A percentile compares a stretch with the other conserved stretches of the same genome.
These are phyloP conservation scores for Sphyrna mokarran DNA, from an alignment of 2,113 vertebrate species.

Conservation along the genomic window DNA sequence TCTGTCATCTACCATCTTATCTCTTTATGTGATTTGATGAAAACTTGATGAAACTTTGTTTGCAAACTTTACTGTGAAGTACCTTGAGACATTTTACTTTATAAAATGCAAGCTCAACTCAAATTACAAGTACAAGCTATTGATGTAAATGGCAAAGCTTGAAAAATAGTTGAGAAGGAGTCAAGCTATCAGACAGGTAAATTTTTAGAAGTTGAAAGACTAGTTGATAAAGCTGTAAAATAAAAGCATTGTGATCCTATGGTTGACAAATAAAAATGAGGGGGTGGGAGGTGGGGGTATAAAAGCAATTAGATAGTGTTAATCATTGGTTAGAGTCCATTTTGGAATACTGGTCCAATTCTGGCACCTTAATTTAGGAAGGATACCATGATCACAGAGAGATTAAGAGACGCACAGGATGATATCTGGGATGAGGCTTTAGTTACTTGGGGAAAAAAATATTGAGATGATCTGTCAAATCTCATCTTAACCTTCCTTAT, in stretches of 20 bases:
- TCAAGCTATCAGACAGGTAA: background rate
- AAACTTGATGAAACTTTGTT: background rate
- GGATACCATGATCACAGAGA: background rate
- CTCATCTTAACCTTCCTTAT: background rate
- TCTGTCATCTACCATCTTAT: background rate
- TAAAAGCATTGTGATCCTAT: background rate
- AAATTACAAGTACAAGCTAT: background rate
- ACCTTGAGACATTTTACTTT: background rate
- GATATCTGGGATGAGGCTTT: background rate
- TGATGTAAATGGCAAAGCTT: background rate
- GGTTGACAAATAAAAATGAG: background rate
- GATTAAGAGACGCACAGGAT: background rate
- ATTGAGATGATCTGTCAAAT: background rate
- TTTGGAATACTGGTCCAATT: background rate
- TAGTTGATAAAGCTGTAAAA: background rate
- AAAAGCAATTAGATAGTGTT: background rate
- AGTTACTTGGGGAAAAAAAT: background rate
- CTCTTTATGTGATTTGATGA: background rate
- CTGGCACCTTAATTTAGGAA: background rate
- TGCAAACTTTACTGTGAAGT: background rate
- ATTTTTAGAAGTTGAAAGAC: background rate
- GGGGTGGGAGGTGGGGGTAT: too few species aligned
- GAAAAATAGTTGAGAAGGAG: background rate
- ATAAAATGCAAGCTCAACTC: background rate
- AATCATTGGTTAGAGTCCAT: background rate